Percentiles rank a stretch among this genome's conserved stretches.
Evolutionary conservation across 2,888 invertebrate species (phyloP).

Genomic region (Alcis repandata): DNA sequence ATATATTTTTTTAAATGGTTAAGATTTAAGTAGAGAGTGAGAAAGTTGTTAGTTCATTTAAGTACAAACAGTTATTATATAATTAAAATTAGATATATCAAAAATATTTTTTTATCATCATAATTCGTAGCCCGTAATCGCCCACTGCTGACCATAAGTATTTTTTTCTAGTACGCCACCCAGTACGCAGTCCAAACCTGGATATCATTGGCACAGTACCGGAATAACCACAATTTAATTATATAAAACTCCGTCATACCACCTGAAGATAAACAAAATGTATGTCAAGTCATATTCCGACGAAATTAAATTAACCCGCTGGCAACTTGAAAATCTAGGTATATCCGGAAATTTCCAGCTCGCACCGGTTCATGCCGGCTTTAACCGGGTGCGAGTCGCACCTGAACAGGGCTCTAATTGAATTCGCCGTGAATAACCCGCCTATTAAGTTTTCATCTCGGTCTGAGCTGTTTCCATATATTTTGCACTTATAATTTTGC

Average conservation of each 20-base stretch:
- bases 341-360: slow-evolving; percentile 54
- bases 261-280: slow-evolving; percentile 15
- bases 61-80: no score
- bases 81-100: no score
- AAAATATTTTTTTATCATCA: no score
- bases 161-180: no score
- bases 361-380: slow-evolving; percentile 41
- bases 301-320: slow-evolving; percentile 64
- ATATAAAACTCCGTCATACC: background rate
- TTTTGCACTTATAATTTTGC: slow-evolving; percentile 23
- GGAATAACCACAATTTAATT: no score
- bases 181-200: no score
- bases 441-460: slow-evolving; percentile 56
- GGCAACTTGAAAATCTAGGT: slow-evolving; percentile 56
- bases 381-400: slow-evolving; percentile 50
- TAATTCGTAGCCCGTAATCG: no score
- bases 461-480: slow-evolving; percentile 44
- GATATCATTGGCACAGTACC: no score
- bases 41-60: no score
- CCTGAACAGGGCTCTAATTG: slow-evolving; percentile 65
- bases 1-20: no score
- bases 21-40: no score
- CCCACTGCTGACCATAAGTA: no score
- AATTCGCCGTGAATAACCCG: slow-evolving; percentile 59
- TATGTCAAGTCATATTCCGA: slow-evolving; percentile 42